Percentiles rank a stretch among this genome's conserved stretches.
These are phyloP conservation scores for Cenopis cana DNA, from an alignment of 2,888 invertebrate species.

Conservation along the genomic window DNA sequence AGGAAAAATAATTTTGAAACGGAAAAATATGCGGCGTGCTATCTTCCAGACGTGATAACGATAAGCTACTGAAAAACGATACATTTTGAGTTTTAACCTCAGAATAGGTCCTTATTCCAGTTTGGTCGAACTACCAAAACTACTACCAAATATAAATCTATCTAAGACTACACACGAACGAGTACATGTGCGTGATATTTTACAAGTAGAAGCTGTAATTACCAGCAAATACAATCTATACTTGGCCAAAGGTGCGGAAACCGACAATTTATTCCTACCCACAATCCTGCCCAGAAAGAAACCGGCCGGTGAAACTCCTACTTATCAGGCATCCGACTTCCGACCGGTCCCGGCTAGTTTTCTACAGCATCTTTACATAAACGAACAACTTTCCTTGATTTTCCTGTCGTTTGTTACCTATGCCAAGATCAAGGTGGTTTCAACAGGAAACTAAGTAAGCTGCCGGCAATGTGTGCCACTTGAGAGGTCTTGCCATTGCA, in stretches of 20 bases:
- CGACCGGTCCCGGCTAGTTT: slow-evolving; percentile 48
- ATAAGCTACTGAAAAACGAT: no score
- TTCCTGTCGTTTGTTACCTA: slow-evolving; percentile 48
- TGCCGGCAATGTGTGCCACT: background rate
- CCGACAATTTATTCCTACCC: slow-evolving; percentile 41
- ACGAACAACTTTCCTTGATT: slow-evolving; percentile 47
- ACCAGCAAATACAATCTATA: slow-evolving; percentile 14
- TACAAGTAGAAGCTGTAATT: slow-evolving; percentile 24
- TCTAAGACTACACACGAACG: background rate
- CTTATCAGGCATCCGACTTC: slow-evolving; percentile 29
- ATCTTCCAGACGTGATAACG: no score
- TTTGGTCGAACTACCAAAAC: background rate
- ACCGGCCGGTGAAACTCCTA: slow-evolving; percentile 37
- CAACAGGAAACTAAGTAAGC: background rate
- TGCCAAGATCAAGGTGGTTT: slow-evolving; percentile 34
- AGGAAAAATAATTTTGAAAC: no score
- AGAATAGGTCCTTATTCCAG: background rate
- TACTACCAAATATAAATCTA: background rate
- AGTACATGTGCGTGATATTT: slow-evolving; percentile 2
- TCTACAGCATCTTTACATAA: slow-evolving; percentile 49
- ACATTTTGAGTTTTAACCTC: background rate
- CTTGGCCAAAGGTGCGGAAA: slow-evolving; percentile 33
- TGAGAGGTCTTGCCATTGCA: no score
- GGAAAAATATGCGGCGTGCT: no score
- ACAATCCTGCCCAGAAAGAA: slow-evolving; percentile 47